Conservation (phyloP, 2,888 invertebrate species). For the Nysson spinosus region DNA sequence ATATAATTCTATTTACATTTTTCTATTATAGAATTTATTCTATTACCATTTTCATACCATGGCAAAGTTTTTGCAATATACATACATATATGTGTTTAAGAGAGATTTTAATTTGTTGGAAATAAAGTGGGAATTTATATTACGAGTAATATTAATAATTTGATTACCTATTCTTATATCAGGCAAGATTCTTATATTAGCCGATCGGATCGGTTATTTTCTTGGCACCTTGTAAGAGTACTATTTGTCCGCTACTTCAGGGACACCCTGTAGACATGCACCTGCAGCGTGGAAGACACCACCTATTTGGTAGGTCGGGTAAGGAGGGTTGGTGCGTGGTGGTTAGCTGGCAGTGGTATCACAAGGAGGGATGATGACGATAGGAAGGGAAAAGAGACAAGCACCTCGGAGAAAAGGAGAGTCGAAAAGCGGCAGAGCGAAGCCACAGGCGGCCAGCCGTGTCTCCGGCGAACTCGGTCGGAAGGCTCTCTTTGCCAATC, state of each 20-base stretch:
- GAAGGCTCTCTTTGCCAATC: conserved; percentile 50
- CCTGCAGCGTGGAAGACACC: conserved; percentile 46
- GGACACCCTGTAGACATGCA: conserved; percentile 50
- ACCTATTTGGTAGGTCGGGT: conserved; percentile 20
- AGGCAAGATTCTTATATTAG: too few species aligned
- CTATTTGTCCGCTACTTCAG: conserved; percentile 10
- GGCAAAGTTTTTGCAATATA: neutral
- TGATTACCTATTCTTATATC: too few species aligned
- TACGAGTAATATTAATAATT: too few species aligned
- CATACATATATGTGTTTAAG: too few species aligned
- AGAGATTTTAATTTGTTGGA: too few species aligned
- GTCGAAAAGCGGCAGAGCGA: conserved; percentile 72
- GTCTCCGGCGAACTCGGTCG: conserved; percentile 70
- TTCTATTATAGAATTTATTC: too few species aligned
- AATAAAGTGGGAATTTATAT: too few species aligned
- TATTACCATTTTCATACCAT: too few species aligned
- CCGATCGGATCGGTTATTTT: too few species aligned
- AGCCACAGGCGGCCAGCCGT: conserved; percentile 72
- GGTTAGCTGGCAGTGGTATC: conserved; percentile 29
- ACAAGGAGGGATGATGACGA: conserved; percentile 31
- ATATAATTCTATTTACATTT: too few species aligned
- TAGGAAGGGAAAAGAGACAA: conserved; percentile 19
- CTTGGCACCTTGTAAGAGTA: too few species aligned
- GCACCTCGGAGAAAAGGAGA: conserved; percentile 44
- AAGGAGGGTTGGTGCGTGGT: conserved; percentile 45